phyloP scores from a whole-genome alignment of 2,797 vertebrate genomes.

The Monodelphis domestica region DNA sequence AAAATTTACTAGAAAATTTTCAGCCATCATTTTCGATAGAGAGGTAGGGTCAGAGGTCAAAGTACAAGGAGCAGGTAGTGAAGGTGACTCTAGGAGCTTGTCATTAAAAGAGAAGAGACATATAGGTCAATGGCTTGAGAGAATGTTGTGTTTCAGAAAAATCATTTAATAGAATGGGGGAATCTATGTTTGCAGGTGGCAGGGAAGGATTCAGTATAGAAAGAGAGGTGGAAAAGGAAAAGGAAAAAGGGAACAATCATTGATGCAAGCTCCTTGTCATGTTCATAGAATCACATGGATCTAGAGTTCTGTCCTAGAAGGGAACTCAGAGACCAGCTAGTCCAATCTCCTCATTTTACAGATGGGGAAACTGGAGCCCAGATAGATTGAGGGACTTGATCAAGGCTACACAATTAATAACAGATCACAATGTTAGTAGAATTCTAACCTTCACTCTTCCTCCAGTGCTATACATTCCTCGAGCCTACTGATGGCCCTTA shows the following conservation, averaged over 20 bases:
- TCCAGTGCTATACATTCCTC: neutral
- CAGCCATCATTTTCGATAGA: neutral
- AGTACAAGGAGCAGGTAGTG: neutral
- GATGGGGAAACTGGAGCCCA: neutral
- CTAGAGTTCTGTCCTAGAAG: neutral
- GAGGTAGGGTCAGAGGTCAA: neutral
- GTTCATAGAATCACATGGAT: neutral
- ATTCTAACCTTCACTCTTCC: rapidly evolving
- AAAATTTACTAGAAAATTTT: neutral
- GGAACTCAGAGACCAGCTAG: neutral
- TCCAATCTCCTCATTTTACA: neutral
- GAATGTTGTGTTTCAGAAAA: neutral
- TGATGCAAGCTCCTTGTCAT: neutral
- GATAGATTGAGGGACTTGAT: neutral
- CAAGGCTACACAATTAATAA: neutral
- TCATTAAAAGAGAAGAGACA: neutral
- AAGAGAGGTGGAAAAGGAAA: neutral
- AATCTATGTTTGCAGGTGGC: neutral
- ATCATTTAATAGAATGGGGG: neutral
- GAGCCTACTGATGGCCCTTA: neutral
- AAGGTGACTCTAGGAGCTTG: neutral
- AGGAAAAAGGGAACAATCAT: neutral
- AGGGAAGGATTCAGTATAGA: neutral
- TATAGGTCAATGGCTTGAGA: neutral
- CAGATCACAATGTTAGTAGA: neutral